Percentiles rank a stretch among this genome's conserved stretches.
Evolutionary conservation across 2,113 vertebrate species (phyloP).

Genomic region (Phoxinus phoxinus): DNA sequence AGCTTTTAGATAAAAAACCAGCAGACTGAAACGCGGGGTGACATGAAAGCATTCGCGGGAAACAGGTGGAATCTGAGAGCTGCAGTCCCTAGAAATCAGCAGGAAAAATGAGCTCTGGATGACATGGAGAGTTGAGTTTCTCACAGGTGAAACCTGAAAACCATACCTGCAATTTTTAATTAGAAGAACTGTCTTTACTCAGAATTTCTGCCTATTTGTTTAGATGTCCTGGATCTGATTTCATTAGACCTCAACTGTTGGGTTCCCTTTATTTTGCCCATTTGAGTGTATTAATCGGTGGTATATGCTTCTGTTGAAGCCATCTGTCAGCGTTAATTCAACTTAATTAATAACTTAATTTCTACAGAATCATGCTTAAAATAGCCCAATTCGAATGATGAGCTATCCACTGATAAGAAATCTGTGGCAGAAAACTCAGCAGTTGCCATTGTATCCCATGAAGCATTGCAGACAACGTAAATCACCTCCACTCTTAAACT

Average conservation of each 20-base stretch:
- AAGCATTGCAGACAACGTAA: neutral
- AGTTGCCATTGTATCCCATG: neutral
- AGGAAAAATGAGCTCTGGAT: constrained; percentile 16
- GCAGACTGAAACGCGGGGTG: constrained; percentile 13
- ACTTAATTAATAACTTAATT: neutral
- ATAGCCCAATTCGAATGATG: neutral
- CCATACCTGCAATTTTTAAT: constrained; percentile 10
- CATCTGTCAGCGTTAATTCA: neutral
- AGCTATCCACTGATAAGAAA: neutral
- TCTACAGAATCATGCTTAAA: neutral
- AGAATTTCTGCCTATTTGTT: neutral
- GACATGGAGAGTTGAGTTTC: neutral
- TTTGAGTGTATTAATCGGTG: no score
- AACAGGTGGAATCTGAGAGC: constrained; percentile 9
- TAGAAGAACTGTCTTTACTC: neutral
- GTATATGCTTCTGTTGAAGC: constrained; percentile 5
- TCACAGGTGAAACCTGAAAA: neutral
- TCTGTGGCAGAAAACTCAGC: neutral
- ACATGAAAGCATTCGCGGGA: constrained; percentile 18
- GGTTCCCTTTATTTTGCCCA: constrained; percentile 11
- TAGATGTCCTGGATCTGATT: neutral
- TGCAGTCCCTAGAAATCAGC: constrained; percentile 8
- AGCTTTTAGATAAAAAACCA: constrained; percentile 35
- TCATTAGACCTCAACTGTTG: neutral
- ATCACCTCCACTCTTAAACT: neutral